A percentile compares a stretch with the other conserved stretches of the same genome.
phyloP scores from a whole-genome alignment of 2,797 vertebrate species.

The Hyperoplus immaculatus region DNA sequence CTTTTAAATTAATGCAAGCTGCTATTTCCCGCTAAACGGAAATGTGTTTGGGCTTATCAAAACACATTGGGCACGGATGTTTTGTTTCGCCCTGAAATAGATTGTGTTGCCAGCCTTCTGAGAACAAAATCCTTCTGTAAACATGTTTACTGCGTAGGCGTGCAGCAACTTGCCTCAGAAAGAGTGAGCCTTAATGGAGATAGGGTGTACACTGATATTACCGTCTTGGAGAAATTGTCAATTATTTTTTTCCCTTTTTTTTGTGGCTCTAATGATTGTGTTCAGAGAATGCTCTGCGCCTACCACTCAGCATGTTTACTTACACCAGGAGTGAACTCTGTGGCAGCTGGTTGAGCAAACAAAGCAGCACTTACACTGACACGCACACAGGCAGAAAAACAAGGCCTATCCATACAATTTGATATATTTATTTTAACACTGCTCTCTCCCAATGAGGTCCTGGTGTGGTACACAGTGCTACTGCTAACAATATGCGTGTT shows the following conservation, averaged over 20 bases:
- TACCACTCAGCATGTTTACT: constrained; percentile 53
- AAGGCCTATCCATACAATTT: neutral
- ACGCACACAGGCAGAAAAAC: neutral
- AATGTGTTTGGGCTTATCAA: constrained; percentile 32
- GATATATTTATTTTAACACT: neutral
- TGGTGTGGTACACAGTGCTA: neutral
- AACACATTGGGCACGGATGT: constrained; percentile 43
- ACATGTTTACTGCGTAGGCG: constrained; percentile 52
- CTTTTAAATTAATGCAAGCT: neutral
- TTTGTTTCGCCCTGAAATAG: constrained; percentile 44
- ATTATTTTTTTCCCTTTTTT: neutral
- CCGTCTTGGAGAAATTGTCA: neutral
- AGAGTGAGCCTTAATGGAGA: neutral
- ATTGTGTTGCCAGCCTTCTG: neutral
- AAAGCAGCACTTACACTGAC: constrained; percentile 36
- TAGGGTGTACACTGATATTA: constrained; percentile 16
- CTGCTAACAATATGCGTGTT: neutral
- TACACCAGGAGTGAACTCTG: constrained; percentile 49
- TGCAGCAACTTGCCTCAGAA: neutral
- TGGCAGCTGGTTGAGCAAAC: constrained; percentile 61
- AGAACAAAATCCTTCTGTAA: constrained; percentile 30
- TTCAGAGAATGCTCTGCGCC: constrained; percentile 9
- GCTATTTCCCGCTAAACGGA: constrained; percentile 26
- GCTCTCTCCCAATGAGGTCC: neutral
- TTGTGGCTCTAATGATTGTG: constrained; percentile 1